Evolutionary conservation across 2,888 invertebrate species (phyloP), one percentile per base, ranked within the genome.

Genomic region (Catocala fraxini): DNA sequence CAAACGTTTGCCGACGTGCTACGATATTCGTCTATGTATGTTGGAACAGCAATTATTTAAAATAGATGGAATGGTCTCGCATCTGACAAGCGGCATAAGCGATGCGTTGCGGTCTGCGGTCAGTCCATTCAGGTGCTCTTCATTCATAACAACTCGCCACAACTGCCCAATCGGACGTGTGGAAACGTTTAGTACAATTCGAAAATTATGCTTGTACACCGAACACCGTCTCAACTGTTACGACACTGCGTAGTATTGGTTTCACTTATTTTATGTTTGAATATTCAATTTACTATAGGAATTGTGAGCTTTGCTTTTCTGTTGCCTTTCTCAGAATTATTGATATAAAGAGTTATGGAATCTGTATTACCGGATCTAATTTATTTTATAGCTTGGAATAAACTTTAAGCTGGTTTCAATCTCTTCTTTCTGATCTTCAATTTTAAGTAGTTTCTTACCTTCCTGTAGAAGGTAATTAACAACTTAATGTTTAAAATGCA

Each of bases 91-190:
- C 55, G 51, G 57, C 12, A 55, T 49, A 51, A 60, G 65, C 75
- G 74, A 63, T 67, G 73, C 78, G 75, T 77, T 89, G 89, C 77
- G 89, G 89, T 89, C 77, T 89, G 89, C 81, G 89, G 89, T 89
- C 76, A 75, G 71, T 74, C 82, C 84, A 89, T 87, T 89, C 71
- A 76, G 67, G 60, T 72, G 73, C 65, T 75, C 68, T 73, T 81
- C 85, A 89, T 89, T 89, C 87, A 87, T 80, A 82, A 81, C 77
- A 76, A 71, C 75, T 77, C 75, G 69, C 81, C 77, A 72, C 82
- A 80, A 78, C 70, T 67, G 64, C 61, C 63, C 71, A 75, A n/a
- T 67, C 78, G 73, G 79, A 83, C 83, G 80, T 86, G 81, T 79
- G 76, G 78, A 78, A 80, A 70, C 82, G 81, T 80, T 84, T 84